phyloP scores from a whole-genome alignment of 2,113 vertebrate genomes.

The Burhinus oedicnemus region DNA sequence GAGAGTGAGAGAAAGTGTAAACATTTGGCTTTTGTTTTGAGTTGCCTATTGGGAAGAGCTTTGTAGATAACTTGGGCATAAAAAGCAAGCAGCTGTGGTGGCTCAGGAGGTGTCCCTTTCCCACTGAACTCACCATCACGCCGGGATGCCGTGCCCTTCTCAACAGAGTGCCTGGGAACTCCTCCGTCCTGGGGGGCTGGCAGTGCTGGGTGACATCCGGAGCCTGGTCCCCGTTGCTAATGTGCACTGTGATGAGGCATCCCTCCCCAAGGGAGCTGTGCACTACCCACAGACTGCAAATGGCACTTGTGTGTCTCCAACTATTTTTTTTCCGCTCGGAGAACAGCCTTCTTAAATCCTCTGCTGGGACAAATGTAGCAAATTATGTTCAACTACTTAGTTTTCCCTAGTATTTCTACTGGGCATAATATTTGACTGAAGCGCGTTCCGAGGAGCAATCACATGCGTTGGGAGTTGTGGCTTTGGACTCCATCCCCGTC shows the following conservation, averaged over 20 bases:
- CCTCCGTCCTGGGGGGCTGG: accelerated
- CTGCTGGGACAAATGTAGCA: no score
- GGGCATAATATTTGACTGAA: not conserved
- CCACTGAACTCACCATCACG: accelerated
- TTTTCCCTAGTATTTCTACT: not conserved
- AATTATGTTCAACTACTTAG: no score
- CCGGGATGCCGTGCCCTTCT: no score
- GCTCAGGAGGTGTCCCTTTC: not conserved
- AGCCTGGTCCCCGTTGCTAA: accelerated
- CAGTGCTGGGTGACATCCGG: accelerated
- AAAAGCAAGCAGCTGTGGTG: not conserved
- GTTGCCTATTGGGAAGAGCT: not conserved
- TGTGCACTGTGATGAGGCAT: accelerated
- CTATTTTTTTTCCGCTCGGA: no score
- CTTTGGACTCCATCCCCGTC: not conserved
- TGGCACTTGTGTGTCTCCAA: no score
- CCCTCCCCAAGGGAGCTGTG: no score
- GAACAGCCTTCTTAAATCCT: not conserved
- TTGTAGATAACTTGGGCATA: not conserved
- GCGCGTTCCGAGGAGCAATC: not conserved
- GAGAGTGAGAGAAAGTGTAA: not conserved
- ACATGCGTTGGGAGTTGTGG: not conserved
- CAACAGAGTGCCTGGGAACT: not conserved
- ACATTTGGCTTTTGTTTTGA: not conserved
- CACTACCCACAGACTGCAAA: not conserved